Percentiles rank a stretch among this genome's conserved stretches.
Evolutionary conservation across 2,888 invertebrate genomes (phyloP).

Genomic region (Ochropacha duplaris): DNA sequence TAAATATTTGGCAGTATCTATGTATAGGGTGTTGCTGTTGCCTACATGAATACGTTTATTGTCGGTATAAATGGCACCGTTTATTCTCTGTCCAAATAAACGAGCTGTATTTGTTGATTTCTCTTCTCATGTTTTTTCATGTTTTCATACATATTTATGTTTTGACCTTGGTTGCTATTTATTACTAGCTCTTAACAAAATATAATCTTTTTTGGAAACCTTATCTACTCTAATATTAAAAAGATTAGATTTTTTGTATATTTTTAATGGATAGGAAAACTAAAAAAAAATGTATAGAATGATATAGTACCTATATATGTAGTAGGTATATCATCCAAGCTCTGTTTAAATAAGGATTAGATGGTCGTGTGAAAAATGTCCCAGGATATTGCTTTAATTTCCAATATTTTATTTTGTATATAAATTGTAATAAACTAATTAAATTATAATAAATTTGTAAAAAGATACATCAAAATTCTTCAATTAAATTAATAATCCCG

Average conservation of each 20-base stretch:
- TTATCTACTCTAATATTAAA: constrained; percentile 1
- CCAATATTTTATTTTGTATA: too few species aligned
- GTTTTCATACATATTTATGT: not conserved
- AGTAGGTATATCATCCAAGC: too few species aligned
- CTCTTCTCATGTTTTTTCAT: constrained; percentile 5
- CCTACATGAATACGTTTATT: constrained; percentile 4
- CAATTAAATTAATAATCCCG: not conserved
- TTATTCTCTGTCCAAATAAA: constrained; percentile 3
- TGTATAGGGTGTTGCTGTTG: constrained; percentile 2
- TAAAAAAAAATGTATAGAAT: too few species aligned
- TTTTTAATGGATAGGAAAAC: too few species aligned
- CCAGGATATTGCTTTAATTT: too few species aligned
- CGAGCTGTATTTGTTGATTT: constrained; percentile 2
- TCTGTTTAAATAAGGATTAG: too few species aligned
- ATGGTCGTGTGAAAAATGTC: too few species aligned
- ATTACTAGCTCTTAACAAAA: not conserved
- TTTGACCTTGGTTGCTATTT: not conserved
- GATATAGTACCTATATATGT: too few species aligned
- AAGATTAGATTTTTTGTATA: too few species aligned
- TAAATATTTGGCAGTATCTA: constrained; percentile 22
- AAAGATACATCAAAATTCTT: not conserved
- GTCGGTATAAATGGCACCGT: constrained; percentile 2
- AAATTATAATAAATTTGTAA: not conserved
- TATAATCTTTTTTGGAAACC: not conserved
- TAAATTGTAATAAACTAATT: too few species aligned